Evolutionary conservation across 2,113 vertebrate genomes (phyloP).

Genomic region (Ageneiosus marmoratus): DNA sequence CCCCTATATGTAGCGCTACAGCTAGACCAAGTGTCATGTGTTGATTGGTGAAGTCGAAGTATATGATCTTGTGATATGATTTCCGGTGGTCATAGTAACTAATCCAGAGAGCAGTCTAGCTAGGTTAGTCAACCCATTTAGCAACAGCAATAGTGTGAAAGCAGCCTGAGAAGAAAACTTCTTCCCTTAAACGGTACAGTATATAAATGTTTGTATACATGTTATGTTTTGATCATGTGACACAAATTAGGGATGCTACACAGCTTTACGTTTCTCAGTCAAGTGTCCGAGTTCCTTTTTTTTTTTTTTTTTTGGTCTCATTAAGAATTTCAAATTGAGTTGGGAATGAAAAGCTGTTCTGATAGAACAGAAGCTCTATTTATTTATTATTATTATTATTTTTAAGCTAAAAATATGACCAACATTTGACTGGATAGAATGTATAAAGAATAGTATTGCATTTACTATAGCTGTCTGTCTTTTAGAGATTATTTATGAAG

Average conservation of each 20-base stretch:
- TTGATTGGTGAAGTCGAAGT: no score
- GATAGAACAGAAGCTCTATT: no score
- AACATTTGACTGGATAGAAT: background rate
- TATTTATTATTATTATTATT: no score
- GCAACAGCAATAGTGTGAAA: background rate
- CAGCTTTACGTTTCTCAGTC: background rate
- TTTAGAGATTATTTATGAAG: background rate
- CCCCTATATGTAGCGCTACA: no score
- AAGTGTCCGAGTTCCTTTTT: background rate
- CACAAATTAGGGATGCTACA: background rate
- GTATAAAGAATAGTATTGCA: conserved; percentile 39
- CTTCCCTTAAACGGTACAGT: no score
- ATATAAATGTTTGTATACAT: no score
- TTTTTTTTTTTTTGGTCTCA: background rate
- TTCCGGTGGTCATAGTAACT: no score
- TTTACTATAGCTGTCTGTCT: background rate
- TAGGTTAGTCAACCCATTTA: no score
- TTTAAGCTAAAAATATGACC: no score
- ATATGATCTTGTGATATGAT: no score
- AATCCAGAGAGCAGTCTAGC: no score
- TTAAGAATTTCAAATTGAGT: conserved; percentile 53
- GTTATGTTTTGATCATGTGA: background rate
- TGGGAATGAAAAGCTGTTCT: conserved; percentile 30
- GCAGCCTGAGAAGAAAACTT: background rate
- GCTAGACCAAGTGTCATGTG: no score